These are phyloP conservation scores for Procambarus clarkii DNA, from an alignment of 1,140 invertebrate genomes.

Conservation along the genomic window DNA sequence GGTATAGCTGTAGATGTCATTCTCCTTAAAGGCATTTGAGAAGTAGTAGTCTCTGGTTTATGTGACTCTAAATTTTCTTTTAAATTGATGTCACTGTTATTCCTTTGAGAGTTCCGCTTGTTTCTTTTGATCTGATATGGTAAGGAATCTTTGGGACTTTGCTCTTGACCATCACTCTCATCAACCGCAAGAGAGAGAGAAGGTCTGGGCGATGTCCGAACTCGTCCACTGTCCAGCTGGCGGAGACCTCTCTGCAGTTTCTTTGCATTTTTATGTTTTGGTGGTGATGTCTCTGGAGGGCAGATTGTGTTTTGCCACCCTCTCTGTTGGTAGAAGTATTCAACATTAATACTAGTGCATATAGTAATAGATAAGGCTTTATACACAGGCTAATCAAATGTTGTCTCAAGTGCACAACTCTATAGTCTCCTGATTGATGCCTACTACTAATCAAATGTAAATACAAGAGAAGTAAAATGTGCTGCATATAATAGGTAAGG, in stretches of 20 bases:
- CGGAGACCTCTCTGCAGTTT: background rate
- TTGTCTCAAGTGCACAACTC: too few relatives aligned
- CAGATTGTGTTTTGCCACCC: slow-evolving; percentile 4
- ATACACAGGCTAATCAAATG: too few relatives aligned
- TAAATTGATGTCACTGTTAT: background rate
- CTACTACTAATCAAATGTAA: too few relatives aligned
- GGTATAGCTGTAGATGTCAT: background rate
- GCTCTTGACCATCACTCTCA: background rate
- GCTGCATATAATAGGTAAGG: too few relatives aligned
- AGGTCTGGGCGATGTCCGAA: background rate
- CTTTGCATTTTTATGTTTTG: background rate
- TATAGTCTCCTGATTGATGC: too few relatives aligned
- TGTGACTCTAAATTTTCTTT: background rate
- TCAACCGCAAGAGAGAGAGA: too few relatives aligned
- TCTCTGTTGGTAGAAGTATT: background rate
- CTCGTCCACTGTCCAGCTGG: background rate
- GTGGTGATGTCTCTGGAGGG: background rate
- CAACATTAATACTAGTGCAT: background rate
- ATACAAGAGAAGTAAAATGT: too few relatives aligned
- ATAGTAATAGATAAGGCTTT: too few relatives aligned
- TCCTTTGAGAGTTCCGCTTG: slow-evolving; percentile 4
- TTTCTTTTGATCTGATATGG: background rate
- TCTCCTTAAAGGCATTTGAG: background rate
- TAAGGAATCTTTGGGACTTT: background rate
- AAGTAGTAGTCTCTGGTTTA: background rate